phyloP scores from a whole-genome alignment of 1,140 invertebrate genomes.

The Apis cerana region DNA sequence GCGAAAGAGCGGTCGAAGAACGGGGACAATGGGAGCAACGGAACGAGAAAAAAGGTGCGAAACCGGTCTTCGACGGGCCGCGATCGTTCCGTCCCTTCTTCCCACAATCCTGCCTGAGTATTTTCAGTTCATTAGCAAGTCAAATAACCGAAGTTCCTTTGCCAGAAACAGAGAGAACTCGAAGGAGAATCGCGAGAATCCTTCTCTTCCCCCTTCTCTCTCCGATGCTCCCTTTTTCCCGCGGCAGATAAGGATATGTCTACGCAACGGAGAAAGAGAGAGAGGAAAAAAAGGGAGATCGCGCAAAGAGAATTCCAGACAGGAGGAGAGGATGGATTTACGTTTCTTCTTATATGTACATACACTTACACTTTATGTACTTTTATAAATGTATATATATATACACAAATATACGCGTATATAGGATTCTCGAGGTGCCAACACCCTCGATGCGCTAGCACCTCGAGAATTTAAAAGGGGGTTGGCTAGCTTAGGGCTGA shows the following conservation, averaged over 20 bases:
- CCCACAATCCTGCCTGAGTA: constrained; percentile 66
- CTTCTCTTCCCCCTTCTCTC: not conserved
- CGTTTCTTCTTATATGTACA: constrained; percentile 55
- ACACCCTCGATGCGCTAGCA: constrained; percentile 55
- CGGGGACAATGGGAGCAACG: constrained; percentile 29
- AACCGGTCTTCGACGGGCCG: constrained; percentile 23
- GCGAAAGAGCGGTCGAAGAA: not conserved
- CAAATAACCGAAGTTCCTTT: constrained; percentile 70
- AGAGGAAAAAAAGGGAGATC: not conserved
- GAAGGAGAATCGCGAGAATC: constrained; percentile 16
- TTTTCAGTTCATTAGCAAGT: constrained; percentile 73
- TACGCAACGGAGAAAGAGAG: constrained; percentile 1
- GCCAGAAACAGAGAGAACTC: constrained; percentile 53
- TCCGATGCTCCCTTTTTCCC: constrained; percentile 29
- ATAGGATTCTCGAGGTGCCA: constrained; percentile 58
- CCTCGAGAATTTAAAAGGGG: constrained; percentile 70
- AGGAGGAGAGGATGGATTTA: constrained; percentile 61
- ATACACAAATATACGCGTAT: not conserved
- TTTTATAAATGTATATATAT: constrained; percentile 24
- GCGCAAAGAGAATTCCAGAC: constrained; percentile 35
- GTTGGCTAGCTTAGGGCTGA: constrained; percentile 55
- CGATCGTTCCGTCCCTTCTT: constrained; percentile 25
- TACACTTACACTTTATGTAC: not conserved
- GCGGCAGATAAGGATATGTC: constrained; percentile 50
- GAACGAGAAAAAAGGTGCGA: constrained; percentile 45